phyloP scores from a whole-genome alignment of 2,113 vertebrate species.

The Stegastes partitus region DNA sequence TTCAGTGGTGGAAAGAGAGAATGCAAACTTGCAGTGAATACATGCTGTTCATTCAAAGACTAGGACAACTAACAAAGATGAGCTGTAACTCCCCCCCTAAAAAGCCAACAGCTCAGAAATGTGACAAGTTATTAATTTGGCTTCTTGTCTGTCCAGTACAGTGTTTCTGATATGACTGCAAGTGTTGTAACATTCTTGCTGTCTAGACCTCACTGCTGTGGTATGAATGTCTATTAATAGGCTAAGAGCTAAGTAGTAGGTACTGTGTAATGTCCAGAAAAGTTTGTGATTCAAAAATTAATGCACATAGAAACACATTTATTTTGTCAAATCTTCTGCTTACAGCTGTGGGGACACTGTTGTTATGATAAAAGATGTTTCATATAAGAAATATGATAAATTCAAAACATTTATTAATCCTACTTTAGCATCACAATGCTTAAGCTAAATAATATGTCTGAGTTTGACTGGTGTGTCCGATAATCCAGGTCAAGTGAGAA shows the following conservation, averaged over 20 bases:
- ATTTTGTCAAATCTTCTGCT: neutral
- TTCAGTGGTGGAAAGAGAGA: slow-evolving; percentile 24
- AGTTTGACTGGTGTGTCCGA: neutral
- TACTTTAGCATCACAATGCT: neutral
- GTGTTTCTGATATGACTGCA: slow-evolving; percentile 46
- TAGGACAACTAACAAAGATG: slow-evolving; percentile 17
- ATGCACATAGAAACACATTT: slow-evolving; percentile 1
- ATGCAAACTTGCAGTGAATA: neutral
- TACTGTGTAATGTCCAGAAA: slow-evolving; percentile 44
- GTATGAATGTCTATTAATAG: slow-evolving; percentile 65
- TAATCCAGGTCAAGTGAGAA: neutral
- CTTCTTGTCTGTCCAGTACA: slow-evolving; percentile 20
- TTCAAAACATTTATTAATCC: slow-evolving; percentile 13
- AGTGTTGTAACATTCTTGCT: slow-evolving; percentile 7
- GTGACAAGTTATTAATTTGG: neutral
- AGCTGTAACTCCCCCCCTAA: neutral
- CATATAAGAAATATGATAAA: neutral
- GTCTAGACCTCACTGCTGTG: slow-evolving; percentile 43
- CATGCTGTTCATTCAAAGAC: slow-evolving; percentile 10
- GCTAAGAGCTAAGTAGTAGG: slow-evolving; percentile 29
- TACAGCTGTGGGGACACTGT: neutral
- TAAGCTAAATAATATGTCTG: neutral
- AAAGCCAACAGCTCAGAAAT: slow-evolving; percentile 25
- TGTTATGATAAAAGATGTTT: neutral
- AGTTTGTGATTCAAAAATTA: slow-evolving; percentile 30